phyloP scores from a whole-genome alignment of 2,888 invertebrate genomes.

The Perizoma flavofasciatum region DNA sequence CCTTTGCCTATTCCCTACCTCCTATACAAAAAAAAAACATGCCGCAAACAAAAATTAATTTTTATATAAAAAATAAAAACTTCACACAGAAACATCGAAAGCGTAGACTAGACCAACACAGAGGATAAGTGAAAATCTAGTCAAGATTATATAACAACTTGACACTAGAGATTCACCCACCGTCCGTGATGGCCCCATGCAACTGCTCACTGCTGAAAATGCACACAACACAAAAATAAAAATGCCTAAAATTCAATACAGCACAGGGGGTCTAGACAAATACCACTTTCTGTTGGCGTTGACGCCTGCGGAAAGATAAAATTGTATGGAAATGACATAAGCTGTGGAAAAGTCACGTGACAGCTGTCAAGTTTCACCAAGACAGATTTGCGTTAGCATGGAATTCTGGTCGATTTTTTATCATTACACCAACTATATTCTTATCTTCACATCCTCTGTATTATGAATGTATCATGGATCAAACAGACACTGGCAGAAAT shows the following conservation, averaged over 20 bases:
- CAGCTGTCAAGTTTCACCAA: too few species aligned
- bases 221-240: slow-evolving; percentile 37
- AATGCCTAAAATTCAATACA: slow-evolving; percentile 25
- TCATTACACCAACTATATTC: too few species aligned
- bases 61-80: slow-evolving; percentile 40
- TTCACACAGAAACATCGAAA: slow-evolving; percentile 62
- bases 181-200: slow-evolving; percentile 61
- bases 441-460: too few species aligned
- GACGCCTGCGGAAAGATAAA: too few species aligned
- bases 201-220: slow-evolving; percentile 26
- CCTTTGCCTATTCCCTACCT: too few species aligned
- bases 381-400: too few species aligned
- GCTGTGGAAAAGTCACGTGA: too few species aligned
- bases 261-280: slow-evolving; percentile 5
- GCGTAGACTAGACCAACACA: slow-evolving; percentile 60
- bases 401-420: too few species aligned
- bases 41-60: slow-evolving; percentile 36
- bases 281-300: too few species aligned
- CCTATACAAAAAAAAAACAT: not conserved
- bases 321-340: too few species aligned
- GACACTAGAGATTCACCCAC: slow-evolving; percentile 83
- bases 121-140: slow-evolving; percentile 88
- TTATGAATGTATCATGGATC: too few species aligned
- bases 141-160: slow-evolving; percentile 79
- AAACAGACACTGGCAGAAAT: too few species aligned